Base-by-base conservation (phyloP, 2,113 vertebrate species). In the Platichthys flesus region DNA sequence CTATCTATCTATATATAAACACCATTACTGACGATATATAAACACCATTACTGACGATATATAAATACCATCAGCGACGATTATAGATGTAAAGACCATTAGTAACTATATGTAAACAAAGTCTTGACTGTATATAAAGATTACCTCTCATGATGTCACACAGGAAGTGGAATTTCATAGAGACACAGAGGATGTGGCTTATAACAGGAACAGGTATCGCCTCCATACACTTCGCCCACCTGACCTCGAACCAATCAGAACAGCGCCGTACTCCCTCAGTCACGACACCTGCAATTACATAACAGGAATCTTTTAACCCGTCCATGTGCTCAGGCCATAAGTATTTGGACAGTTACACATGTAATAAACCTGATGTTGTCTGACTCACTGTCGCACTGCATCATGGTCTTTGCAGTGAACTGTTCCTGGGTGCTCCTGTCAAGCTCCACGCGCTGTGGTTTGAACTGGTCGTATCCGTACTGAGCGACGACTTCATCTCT, bases 141-240 rank as follows among this genome's bases (percentile, higher is more conserved):
- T 24, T 10, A 45, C 58, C 14, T 72, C 79, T 94, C 85, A 93
- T 84, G 1, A 95, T 12, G 7, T 88, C 42, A 74, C 97, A 99
- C 67, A 98, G 79, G 90, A 97, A 95, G 59, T 87, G 74, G 76
- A 97, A 95, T 66, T 88, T 95, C 96, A 98, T 96, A n/a, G 96
- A 95, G 21, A 96, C 26, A 57, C 97, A 99, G n/a, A 99, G 51
- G 20, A 98, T 5, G 88, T 96, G 90, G 81, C 26, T 95, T 87
- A 98, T 9, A 54, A 98, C 9, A 0, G 97, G 96, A 0, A 14
- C 0, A 0, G 69, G 16, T 20, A 93, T 61, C 0, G 18, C 42
- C 9, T 59, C 0, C 79, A 88, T 71, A 35, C 91, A 93, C 35
- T 80, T 57, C 6, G 0, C 23, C 86, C 88, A 91, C 70, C 23